These are phyloP conservation scores for Meloidogyne chitwoodi DNA, from an alignment of 1,140 invertebrate genomes.

Conservation along the genomic window DNA sequence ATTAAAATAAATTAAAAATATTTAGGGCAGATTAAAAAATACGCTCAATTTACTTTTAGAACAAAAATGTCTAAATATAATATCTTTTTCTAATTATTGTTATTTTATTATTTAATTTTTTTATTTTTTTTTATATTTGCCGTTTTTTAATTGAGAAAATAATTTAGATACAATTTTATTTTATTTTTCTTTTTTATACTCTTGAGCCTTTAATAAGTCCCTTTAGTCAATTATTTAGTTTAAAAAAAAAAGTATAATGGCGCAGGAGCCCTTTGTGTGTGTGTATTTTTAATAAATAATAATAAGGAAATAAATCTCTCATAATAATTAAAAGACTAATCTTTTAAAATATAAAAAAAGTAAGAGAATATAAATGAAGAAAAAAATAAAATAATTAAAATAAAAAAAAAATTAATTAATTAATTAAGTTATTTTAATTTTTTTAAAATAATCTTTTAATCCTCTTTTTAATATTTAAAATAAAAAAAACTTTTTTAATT, in stretches of 20 bases:
- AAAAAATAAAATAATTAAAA: not conserved
- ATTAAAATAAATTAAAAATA: not conserved
- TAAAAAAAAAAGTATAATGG: not conserved
- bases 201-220: not conserved
- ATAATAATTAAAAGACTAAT: not conserved
- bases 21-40: not conserved
- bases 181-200: not conserved
- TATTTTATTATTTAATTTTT: not conserved
- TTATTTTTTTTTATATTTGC: not conserved
- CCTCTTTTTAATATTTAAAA: no score
- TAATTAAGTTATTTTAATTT: no score
- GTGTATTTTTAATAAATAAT: not conserved
- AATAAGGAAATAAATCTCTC: not conserved
- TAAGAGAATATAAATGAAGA: not conserved
- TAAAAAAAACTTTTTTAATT: no score
- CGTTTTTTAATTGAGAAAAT: not conserved
- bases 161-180: not conserved
- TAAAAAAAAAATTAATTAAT: no score
- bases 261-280: not conserved
- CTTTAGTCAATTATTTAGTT: not conserved
- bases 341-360: not conserved
- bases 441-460: no score
- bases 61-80: not conserved
- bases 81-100: not conserved
- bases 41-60: not conserved